A percentile compares a stretch with the other conserved stretches of the same genome.
Conservation (phyloP, 92 coral and sea anemone species). For the Palythoa grandis region DNA sequence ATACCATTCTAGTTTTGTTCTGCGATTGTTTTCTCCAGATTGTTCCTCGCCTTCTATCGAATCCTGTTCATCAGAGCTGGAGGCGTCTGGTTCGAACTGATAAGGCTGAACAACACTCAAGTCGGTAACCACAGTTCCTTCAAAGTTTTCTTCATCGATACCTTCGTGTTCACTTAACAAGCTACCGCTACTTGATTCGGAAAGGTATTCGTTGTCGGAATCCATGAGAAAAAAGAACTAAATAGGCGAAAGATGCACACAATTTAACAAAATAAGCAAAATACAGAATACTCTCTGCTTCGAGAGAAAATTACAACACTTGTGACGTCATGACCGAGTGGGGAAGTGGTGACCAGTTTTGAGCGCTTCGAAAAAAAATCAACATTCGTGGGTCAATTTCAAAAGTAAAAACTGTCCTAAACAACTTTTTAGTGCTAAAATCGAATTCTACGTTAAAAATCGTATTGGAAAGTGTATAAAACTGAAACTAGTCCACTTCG, state of each 20-base stretch:
- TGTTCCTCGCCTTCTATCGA: too few species aligned
- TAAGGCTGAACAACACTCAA: too few species aligned
- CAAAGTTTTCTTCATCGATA: too few species aligned
- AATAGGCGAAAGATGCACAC: background rate
- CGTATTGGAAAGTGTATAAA: background rate
- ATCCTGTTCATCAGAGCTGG: too few species aligned
- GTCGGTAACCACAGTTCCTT: too few species aligned
- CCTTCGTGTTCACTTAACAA: too few species aligned
- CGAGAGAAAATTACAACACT: background rate
- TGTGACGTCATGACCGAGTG: slow-evolving; percentile 19
- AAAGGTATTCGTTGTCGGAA: background rate
- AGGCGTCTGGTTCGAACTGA: too few species aligned
- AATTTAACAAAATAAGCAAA: background rate
- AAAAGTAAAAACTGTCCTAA: background rate
- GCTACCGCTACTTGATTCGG: background rate
- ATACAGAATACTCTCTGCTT: background rate
- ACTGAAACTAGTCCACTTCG: background rate
- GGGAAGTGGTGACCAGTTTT: background rate
- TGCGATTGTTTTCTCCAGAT: too few species aligned
- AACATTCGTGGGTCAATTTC: background rate
- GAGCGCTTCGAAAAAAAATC: too few species aligned
- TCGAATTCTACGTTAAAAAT: background rate
- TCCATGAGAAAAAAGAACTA: background rate
- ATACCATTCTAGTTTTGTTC: too few species aligned
- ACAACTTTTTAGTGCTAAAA: background rate